phyloP scores from a whole-genome alignment of 1,140 invertebrate species.

The Anagrus nilaparvatae region DNA sequence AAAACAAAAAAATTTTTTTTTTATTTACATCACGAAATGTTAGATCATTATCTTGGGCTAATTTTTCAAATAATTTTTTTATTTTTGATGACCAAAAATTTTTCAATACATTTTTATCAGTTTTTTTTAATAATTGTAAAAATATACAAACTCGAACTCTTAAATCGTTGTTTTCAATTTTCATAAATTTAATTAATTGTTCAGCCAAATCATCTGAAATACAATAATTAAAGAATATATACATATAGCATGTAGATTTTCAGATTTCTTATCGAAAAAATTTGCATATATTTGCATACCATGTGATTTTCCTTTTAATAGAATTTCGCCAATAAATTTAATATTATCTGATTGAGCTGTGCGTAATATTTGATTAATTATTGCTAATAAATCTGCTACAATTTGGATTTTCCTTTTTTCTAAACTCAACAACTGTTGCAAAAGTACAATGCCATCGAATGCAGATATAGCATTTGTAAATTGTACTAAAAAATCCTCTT shows the following conservation, averaged over 20 bases:
- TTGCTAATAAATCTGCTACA: slow-evolving; percentile 55
- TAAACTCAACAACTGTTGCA: slow-evolving; percentile 39
- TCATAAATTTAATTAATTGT: slow-evolving; percentile 49
- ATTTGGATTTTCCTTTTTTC: slow-evolving; percentile 51
- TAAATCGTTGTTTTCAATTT: slow-evolving; percentile 49
- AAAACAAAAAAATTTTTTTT: not conserved
- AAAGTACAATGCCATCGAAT: slow-evolving; percentile 41
- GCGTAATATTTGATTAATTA: slow-evolving; percentile 64
- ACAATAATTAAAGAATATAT: slow-evolving; percentile 2
- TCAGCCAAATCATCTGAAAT: slow-evolving; percentile 29
- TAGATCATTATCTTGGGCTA: slow-evolving; percentile 22
- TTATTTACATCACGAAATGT: slow-evolving; percentile 1
- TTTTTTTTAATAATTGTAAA: slow-evolving; percentile 51
- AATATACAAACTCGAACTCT: slow-evolving; percentile 56
- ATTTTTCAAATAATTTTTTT: slow-evolving; percentile 38
- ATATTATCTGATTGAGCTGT: slow-evolving; percentile 61
- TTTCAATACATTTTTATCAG: not conserved
- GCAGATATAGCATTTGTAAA: slow-evolving; percentile 68
- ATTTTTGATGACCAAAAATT: not conserved
- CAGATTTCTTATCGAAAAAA: not conserved
- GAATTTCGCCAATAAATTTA: slow-evolving; percentile 60
- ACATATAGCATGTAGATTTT: not conserved
- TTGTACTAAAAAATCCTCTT: slow-evolving; percentile 61
- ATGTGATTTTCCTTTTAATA: slow-evolving; percentile 29
- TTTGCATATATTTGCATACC: slow-evolving; percentile 11